Conservation (phyloP, 1,140 invertebrate species). For the Ctenoplectra terminalis region DNA sequence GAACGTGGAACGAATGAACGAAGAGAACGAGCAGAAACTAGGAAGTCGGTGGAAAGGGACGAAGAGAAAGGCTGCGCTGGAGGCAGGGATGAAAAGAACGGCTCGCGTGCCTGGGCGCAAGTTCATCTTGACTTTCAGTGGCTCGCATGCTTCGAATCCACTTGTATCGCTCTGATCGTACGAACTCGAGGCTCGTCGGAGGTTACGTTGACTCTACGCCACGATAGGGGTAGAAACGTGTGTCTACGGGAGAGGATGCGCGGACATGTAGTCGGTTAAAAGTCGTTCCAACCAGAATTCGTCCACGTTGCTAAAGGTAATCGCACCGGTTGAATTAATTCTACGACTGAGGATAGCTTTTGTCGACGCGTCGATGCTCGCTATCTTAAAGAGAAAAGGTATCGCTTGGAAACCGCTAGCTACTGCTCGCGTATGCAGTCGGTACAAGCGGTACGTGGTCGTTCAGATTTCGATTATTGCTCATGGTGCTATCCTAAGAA, state of each 20-base stretch:
- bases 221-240: neutral
- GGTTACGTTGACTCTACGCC: slow-evolving; percentile 24
- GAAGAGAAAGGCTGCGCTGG: slow-evolving; percentile 14
- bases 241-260: neutral
- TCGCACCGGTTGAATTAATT: slow-evolving; percentile 77
- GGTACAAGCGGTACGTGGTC: neutral
- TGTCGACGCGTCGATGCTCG: slow-evolving; percentile 46
- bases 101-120: slow-evolving; percentile 70
- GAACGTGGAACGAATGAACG: slow-evolving; percentile 74
- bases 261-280: slow-evolving; percentile 45
- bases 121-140: slow-evolving; percentile 73
- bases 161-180: slow-evolving; percentile 68
- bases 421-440: neutral
- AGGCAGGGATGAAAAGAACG: slow-evolving; percentile 45
- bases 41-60: slow-evolving; percentile 18
- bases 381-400: slow-evolving; percentile 42
- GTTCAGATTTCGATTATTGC: slow-evolving; percentile 21
- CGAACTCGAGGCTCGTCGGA: slow-evolving; percentile 27
- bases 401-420: slow-evolving; percentile 16
- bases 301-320: slow-evolving; percentile 67
- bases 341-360: slow-evolving; percentile 73
- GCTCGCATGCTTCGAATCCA: slow-evolving; percentile 74
- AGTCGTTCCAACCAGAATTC: slow-evolving; percentile 46
- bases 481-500: neutral
- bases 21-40: slow-evolving; percentile 47